Conservation (phyloP, 2,113 vertebrate species). For the Tragelaphus strepsiceros region DNA sequence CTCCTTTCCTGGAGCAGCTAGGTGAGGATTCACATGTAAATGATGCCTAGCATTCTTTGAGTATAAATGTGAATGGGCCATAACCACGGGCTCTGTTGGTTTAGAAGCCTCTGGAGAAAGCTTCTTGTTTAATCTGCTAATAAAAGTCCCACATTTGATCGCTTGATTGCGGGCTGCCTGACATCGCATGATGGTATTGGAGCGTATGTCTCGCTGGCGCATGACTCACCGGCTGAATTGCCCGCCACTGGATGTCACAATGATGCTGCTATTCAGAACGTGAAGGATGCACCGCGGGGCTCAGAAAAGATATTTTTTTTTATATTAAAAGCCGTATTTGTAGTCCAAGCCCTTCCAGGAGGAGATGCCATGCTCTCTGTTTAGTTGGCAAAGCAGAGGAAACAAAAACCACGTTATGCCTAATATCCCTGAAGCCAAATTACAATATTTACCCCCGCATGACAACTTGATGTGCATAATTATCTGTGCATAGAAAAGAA, state of each 20-base stretch:
- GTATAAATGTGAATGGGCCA: not conserved
- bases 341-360: constrained; percentile 25
- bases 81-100: constrained; percentile 13
- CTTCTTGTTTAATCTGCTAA: constrained; percentile 50
- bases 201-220: not conserved
- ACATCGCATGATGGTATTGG: not conserved
- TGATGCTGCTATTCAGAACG: constrained; percentile 26
- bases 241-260: constrained; percentile 32
- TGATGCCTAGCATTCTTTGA: not conserved
- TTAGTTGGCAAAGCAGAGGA: constrained; percentile 9
- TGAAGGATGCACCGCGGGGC: not conserved
- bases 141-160: not conserved
- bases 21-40: constrained; percentile 10
- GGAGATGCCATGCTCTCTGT: not conserved
- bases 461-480: constrained; percentile 45
- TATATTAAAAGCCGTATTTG: constrained; percentile 47
- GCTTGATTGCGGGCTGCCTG: not conserved
- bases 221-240: constrained; percentile 31
- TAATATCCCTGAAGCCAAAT: constrained; percentile 48
- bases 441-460: constrained; percentile 54
- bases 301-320: constrained; percentile 4
- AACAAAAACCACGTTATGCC: constrained; percentile 54
- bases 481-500: constrained; percentile 53
- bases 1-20: not conserved
- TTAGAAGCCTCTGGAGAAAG: constrained; percentile 36